Conservation (phyloP, 2,888 invertebrate species). For the Athalia rosae region DNA sequence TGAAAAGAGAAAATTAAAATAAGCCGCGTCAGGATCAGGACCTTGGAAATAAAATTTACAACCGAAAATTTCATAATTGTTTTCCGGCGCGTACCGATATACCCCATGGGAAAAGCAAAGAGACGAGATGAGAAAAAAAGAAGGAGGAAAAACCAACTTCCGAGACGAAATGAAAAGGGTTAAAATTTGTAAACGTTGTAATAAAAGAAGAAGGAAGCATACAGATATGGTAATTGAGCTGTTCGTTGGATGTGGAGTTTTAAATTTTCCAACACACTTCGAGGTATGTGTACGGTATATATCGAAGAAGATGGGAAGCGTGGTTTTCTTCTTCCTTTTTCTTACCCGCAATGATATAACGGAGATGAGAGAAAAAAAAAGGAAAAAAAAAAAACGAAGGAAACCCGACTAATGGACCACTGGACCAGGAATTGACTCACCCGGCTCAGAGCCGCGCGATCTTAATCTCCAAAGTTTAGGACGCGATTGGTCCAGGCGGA, state of each 20-base stretch:
- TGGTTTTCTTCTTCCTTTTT: neutral
- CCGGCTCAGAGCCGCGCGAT: slow-evolving; percentile 18
- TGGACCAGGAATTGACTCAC: neutral
- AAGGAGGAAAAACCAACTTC: neutral
- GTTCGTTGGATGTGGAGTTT: no score
- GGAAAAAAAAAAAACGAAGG: no score
- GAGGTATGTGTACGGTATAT: neutral
- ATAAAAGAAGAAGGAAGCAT: neutral
- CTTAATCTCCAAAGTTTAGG: slow-evolving; percentile 16
- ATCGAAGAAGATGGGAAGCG: neutral
- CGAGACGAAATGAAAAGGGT: neutral
- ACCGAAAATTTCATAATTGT: neutral
- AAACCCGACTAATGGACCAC: slow-evolving; percentile 34
- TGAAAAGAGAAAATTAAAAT: neutral
- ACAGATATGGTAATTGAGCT: neutral
- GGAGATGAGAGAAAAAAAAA: slow-evolving; percentile 3
- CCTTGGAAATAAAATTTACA: neutral
- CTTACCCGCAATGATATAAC: slow-evolving; percentile 20
- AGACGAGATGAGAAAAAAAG: neutral
- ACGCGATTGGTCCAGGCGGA: slow-evolving; percentile 21
- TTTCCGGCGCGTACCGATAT: no score
- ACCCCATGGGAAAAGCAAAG: neutral
- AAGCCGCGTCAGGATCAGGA: neutral
- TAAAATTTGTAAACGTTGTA: no score
- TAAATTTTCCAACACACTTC: neutral